phyloP scores from a whole-genome alignment of 2,113 vertebrate genomes.

The Pterocles gutturalis region DNA sequence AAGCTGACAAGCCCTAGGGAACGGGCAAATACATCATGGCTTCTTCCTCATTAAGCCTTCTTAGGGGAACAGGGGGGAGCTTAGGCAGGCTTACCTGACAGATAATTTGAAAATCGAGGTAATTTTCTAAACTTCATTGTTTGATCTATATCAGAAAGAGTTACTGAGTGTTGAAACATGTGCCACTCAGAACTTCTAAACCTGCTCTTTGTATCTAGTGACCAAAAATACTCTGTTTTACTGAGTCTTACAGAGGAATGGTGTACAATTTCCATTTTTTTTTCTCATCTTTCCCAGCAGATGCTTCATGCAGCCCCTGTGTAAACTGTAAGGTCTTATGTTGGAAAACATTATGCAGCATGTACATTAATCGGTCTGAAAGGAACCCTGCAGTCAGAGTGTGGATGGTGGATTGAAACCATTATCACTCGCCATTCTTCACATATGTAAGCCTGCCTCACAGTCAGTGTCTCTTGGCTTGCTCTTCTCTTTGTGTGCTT shows the following conservation, averaged over 20 bases:
- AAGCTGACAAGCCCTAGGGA: not conserved
- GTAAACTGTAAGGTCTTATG: not conserved
- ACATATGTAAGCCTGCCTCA: not conserved
- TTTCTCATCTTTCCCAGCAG: not conserved
- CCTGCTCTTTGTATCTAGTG: not conserved
- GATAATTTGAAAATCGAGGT: not conserved
- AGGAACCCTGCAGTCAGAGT: not conserved
- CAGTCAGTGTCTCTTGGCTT: not conserved
- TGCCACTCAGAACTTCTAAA: not conserved
- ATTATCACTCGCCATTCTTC: not conserved
- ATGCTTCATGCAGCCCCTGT: not conserved
- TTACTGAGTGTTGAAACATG: not conserved
- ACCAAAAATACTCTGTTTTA: not conserved
- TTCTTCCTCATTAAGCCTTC: not conserved
- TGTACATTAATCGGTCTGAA: not conserved
- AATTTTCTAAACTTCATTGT: conserved; percentile 38
- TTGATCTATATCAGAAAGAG: not conserved
- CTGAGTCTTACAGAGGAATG: not conserved
- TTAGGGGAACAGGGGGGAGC: not conserved
- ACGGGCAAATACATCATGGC: not conserved
- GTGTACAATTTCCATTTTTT: not conserved
- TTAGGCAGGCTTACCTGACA: not conserved
- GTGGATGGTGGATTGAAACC: not conserved
- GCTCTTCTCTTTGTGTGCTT: not conserved
- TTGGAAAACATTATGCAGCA: not conserved